These are phyloP conservation scores for Pristionchus entomophagus DNA, from an alignment of 2,888 invertebrate genomes.

Conservation along the genomic window DNA sequence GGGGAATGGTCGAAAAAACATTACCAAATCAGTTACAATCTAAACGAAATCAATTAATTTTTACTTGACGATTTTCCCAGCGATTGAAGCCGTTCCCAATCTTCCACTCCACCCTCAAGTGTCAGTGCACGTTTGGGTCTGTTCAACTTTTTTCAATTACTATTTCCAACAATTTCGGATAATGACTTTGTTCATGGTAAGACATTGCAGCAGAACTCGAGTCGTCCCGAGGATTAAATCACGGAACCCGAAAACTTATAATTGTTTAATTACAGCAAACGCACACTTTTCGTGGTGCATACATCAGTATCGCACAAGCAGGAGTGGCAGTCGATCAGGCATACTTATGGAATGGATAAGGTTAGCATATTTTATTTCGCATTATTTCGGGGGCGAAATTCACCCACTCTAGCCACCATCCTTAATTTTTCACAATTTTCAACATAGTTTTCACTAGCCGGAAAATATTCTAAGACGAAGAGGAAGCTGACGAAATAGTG, in stretches of 20 bases:
- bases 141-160: too few relatives aligned
- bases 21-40: neutral
- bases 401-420: neutral
- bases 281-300: neutral
- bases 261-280: neutral
- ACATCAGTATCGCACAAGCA: neutral
- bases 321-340: neutral
- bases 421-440: neutral
- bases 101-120: slow-evolving; percentile 16
- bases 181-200: too few relatives aligned
- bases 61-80: too few relatives aligned
- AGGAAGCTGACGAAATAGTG: too few relatives aligned
- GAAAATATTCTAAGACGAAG: too few relatives aligned
- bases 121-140: slow-evolving; percentile 2
- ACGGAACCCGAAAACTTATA: too few relatives aligned
- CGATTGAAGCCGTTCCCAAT: neutral
- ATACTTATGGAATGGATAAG: neutral
- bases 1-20: too few relatives aligned
- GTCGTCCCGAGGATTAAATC: too few relatives aligned
- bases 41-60: neutral
- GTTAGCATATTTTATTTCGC: neutral
- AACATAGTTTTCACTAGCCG: too few relatives aligned
- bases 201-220: too few relatives aligned
- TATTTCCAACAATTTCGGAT: too few relatives aligned
- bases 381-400: too few relatives aligned